phyloP scores from a whole-genome alignment of 2,888 invertebrate species.

The Melanchra persicariae region DNA sequence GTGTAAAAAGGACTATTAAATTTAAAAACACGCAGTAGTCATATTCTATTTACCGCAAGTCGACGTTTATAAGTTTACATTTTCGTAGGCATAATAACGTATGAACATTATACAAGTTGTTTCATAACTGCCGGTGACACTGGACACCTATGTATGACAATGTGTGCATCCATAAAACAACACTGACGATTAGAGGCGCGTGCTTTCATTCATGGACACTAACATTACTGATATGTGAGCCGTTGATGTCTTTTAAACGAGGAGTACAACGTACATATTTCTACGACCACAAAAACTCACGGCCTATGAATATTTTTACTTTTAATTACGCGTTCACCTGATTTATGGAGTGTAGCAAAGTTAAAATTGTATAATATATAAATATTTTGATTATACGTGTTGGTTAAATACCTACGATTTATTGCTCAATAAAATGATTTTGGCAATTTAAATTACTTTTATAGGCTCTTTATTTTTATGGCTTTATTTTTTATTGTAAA shows the following conservation, averaged over 20 bases:
- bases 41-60: slow-evolving; percentile 46
- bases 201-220: slow-evolving; percentile 64
- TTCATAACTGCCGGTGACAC: slow-evolving; percentile 70
- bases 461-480: slow-evolving; percentile 36
- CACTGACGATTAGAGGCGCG: slow-evolving; percentile 61
- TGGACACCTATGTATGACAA: slow-evolving; percentile 69
- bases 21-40: slow-evolving; percentile 17
- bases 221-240: slow-evolving; percentile 69
- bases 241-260: slow-evolving; percentile 79
- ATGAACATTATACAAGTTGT: slow-evolving; percentile 66
- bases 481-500: slow-evolving; percentile 29
- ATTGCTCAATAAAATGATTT: slow-evolving; percentile 58
- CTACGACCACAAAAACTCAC: slow-evolving; percentile 53
- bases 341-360: slow-evolving; percentile 59
- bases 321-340: slow-evolving; percentile 54
- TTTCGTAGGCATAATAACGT: slow-evolving; percentile 62
- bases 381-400: slow-evolving; percentile 60
- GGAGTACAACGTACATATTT: slow-evolving; percentile 48
- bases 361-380: slow-evolving; percentile 50
- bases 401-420: slow-evolving; percentile 58
- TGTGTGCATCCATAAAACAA: slow-evolving; percentile 49
- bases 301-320: slow-evolving; percentile 54
- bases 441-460: slow-evolving; percentile 51
- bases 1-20: slow-evolving; percentile 13
- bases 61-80: slow-evolving; percentile 59